Percentiles rank a stretch among this genome's conserved stretches.
These are phyloP conservation scores for Furnarius figulus DNA, from an alignment of 2,113 vertebrate genomes.

Conservation along the genomic window DNA sequence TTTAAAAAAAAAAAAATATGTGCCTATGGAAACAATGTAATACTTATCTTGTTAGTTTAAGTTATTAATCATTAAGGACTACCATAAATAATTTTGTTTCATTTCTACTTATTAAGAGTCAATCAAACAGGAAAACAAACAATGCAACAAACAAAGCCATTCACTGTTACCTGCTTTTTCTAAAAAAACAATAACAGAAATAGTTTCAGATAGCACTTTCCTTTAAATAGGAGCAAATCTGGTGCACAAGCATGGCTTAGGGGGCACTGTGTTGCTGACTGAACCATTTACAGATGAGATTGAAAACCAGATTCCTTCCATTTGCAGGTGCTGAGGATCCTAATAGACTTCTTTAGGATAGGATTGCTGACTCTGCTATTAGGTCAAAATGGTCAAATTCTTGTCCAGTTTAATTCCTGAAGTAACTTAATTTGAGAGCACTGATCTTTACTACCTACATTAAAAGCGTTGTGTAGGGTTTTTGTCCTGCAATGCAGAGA, in stretches of 20 bases:
- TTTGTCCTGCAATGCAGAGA: constrained; percentile 37
- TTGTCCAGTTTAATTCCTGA: not conserved
- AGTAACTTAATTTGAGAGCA: not conserved
- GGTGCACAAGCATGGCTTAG: not conserved
- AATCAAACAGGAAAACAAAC: not conserved
- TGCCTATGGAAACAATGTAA: not conserved
- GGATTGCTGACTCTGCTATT: not conserved
- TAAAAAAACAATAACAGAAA: not conserved
- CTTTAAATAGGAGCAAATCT: not conserved
- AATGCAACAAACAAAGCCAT: not conserved
- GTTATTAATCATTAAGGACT: not conserved
- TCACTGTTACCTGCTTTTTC: not conserved
- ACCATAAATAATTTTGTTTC: not conserved
- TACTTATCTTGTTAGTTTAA: not conserved
- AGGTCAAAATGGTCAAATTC: not conserved
- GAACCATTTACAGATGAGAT: not conserved
- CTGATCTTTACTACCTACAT: not conserved
- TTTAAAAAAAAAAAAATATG: too few relatives aligned
- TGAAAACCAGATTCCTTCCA: not conserved
- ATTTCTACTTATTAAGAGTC: not conserved
- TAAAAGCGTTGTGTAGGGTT: not conserved
- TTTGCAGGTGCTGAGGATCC: not conserved
- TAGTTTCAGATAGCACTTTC: not conserved
- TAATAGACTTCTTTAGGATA: not conserved
- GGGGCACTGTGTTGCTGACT: not conserved